phyloP scores from a whole-genome alignment of 1,140 invertebrate genomes.

The Megalopta genalis region DNA sequence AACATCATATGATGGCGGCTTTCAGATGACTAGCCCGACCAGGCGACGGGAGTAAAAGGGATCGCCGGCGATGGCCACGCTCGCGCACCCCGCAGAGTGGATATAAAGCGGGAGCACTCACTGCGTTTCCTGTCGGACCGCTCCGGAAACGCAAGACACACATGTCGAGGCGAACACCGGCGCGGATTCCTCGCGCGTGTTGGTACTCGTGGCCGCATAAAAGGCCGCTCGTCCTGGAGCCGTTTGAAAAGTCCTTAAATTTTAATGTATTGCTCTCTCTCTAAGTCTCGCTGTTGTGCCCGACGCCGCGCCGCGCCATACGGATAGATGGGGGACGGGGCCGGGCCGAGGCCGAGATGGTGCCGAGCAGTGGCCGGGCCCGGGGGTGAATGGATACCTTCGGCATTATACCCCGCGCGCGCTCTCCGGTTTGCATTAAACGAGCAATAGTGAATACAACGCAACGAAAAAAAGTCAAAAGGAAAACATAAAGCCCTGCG shows the following conservation, averaged over 20 bases:
- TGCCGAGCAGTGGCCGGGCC: too few species aligned
- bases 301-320: neutral
- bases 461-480: conserved; percentile 32
- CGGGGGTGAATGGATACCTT: conserved; percentile 19
- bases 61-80: conserved; percentile 34
- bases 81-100: conserved; percentile 11
- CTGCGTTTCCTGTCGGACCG: conserved; percentile 56
- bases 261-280: conserved; percentile 54
- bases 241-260: conserved; percentile 64
- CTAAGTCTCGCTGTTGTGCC: conserved; percentile 55
- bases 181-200: conserved; percentile 5
- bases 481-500: conserved; percentile 37
- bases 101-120: conserved; percentile 60
- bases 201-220: conserved; percentile 20
- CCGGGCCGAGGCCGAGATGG: neutral
- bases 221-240: conserved; percentile 26
- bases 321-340: conserved; percentile 42
- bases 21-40: conserved; percentile 39
- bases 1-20: conserved; percentile 40
- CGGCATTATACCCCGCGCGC: conserved; percentile 48
- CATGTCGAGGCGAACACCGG: neutral
- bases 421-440: conserved; percentile 58
- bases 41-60: conserved; percentile 44
- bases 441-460: conserved; percentile 57
- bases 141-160: conserved; percentile 26